Evolutionary conservation across 2,113 vertebrate genomes (phyloP), one percentile per base, ranked within the genome.

Genomic region (Corynorhinus townsendii): DNA sequence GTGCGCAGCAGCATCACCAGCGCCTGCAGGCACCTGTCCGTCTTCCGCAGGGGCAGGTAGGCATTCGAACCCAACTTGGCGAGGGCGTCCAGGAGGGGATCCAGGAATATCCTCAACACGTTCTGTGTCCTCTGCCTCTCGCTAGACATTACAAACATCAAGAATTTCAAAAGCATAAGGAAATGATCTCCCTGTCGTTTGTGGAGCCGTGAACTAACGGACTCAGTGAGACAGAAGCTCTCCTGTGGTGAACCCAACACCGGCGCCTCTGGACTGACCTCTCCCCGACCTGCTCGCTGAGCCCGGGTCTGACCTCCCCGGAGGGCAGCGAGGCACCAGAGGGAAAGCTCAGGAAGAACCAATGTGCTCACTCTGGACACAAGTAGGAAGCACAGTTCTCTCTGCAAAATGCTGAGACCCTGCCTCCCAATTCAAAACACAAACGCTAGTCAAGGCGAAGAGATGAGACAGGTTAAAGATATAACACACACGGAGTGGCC

Each of bases 21-120:
- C 72, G 99, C 97, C 98, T 99, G 99, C 91, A 99, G 98, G 98
- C 99, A 99, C 98, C 99, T 98, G 98, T 99, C 99, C 8, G 98
- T 97, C 98, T 99, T 99, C 76, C 98, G 97, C 93, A 98, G 93
- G 72, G 99, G 98, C 97, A 99, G 97, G 98, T 99, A 99, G 92
- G 98, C 98, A 87, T 99, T 99, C 96, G 99, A 99, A 96, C 98
- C 98, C 87, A 99, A 97, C 98, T 98, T 98, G 97, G 97, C 98
- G 90, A 99, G 98, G 62, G 98, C 98, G 94, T 99, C 99, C 98
- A 99, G 97, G 86, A 99, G 98, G 47, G 99, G 99, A 92, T 98
- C 98, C 86, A 99, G 97, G 90, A 99, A 98, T 66, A 97, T 92
- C 98, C 98, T 98, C 97, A 99, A 94, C 92, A 95, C 94, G 86